phyloP scores from a whole-genome alignment of 2,888 invertebrate species.

The Heliconius sara region DNA sequence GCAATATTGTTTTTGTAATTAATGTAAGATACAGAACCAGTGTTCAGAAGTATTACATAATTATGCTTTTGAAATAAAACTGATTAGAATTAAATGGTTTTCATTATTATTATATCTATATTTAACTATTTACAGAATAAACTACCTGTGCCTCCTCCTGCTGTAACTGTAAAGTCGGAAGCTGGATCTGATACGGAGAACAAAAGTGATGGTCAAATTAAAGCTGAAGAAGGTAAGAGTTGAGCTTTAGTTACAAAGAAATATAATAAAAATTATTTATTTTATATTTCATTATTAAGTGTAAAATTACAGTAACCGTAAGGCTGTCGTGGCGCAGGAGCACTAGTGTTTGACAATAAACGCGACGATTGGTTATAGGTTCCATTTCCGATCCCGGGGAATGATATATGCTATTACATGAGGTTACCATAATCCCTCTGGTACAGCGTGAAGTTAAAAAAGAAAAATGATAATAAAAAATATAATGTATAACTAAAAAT shows the following conservation, averaged over 20 bases:
- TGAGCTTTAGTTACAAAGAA: not conserved
- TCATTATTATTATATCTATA: not conserved
- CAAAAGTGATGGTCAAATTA: conserved; percentile 69
- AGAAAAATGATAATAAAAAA: no score
- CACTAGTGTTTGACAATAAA: no score
- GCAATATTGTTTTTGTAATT: no score
- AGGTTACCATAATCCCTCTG: no score
- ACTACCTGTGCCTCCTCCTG: conserved; percentile 57
- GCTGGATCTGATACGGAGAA: conserved; percentile 70
- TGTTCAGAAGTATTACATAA: not conserved
- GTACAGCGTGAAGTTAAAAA: no score
- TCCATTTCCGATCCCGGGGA: no score
- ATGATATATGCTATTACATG: no score
- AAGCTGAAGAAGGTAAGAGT: conserved; percentile 71
- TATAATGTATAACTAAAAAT: not conserved
- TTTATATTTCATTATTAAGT: not conserved
- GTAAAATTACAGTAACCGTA: no score
- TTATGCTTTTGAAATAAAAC: not conserved
- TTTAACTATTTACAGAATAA: conserved; percentile 62
- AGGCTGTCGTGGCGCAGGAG: no score
- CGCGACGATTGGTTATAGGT: no score
- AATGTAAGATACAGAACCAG: no score
- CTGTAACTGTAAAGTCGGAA: conserved; percentile 67
- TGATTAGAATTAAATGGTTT: not conserved
- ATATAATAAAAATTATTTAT: not conserved